Base-by-base conservation (phyloP, 2,797 vertebrate genomes). In the Sebastes iracundus region DNA sequence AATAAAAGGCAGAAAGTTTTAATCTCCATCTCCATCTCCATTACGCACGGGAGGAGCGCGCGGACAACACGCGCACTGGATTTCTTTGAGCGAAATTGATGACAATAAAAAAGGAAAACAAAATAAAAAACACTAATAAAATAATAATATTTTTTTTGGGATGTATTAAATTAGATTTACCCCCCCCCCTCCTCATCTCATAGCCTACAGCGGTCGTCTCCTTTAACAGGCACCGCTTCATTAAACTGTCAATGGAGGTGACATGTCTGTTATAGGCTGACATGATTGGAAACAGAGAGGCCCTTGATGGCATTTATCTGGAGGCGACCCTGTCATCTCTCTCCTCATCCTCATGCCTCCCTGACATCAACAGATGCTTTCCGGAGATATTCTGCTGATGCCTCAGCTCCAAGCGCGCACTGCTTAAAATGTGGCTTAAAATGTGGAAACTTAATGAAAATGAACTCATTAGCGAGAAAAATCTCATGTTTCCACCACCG, bases 281-380 rank as follows among this genome's bases (percentile, higher is more conserved):
- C 92, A 93, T 88, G 93, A 94, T 93, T 92, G 88, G 91, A 92
- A 94, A 89, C 93, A 90, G 88, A 90, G 75, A 91, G 88, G 88
- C 87, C 82, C 90, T 90, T 92, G 92, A 94, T 94, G 93, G 93
- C 88, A 84, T 92, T 93, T 92, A 94, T 94, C 93, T 92, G 90
- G 83, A 91, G 88, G 89, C 89, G 85, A 92, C 90, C 91, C 87
- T 92, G 92, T 93, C 92, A 91, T 88, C 86, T 86, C 86, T 79
- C 20, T 76, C 80, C 4, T n/a, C 60, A 38, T 38, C 42, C 42
- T 18, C 80, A 14, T 53, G 61, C 79, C 81, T 91, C 49, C 58
- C 74, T 85, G 82, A 93, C 87, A 89, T 81, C 83, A 86, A 86
- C 93, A 88, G 78, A 90, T 86, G 90, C 80, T 88, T 87, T 72